Evolutionary conservation across 1,140 invertebrate species (phyloP), one percentile per base, ranked within the genome.

Genomic region (Drosophila lini): DNA sequence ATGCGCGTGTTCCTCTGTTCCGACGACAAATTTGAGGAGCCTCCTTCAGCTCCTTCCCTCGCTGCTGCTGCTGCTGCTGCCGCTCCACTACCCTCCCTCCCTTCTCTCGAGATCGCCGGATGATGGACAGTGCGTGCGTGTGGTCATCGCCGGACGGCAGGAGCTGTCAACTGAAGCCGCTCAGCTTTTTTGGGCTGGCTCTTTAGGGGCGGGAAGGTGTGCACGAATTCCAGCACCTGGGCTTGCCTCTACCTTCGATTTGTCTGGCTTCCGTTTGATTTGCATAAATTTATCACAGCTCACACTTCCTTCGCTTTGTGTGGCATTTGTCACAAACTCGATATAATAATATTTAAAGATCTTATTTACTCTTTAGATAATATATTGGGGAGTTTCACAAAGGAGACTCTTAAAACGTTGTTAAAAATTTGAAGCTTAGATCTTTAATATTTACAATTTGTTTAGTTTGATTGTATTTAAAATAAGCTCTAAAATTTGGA

Each of bases 91-190:
- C 25, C 28, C 7, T 7, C 38, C 31, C 48, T 48, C 47, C 45
- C 45, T 19, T 10, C 45, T 16, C 15, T 5, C 19, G 19, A 42
- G 47, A 52, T 36, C 53, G 32, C 53, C 40, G 67, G 80, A 88
- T 85, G 82, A 85, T 79, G 79, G 69, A 81, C 81, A 88, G 22
- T 68, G 75, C 61, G 62, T 81, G 80, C 73, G 82, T 82, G 82
- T 82, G 82, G 73, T 62, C 75, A 73, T 71, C 52, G 64, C 47
- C 22, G 63, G 57, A 47, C 70, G 50, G 63, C 48, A 70, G 52
- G 34, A 70, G 68, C 69, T 73, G 69, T 73, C 69, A 80, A 50
- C 64, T 67, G 61, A 61, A 52, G 79, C 69, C 56, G 82, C 82
- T 75, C 83, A 79, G 76, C 56, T 57, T 74, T 74, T 52, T 56